Conservation (phyloP, 1,140 invertebrate genomes). For the Trinorchestia longiramus region DNA sequence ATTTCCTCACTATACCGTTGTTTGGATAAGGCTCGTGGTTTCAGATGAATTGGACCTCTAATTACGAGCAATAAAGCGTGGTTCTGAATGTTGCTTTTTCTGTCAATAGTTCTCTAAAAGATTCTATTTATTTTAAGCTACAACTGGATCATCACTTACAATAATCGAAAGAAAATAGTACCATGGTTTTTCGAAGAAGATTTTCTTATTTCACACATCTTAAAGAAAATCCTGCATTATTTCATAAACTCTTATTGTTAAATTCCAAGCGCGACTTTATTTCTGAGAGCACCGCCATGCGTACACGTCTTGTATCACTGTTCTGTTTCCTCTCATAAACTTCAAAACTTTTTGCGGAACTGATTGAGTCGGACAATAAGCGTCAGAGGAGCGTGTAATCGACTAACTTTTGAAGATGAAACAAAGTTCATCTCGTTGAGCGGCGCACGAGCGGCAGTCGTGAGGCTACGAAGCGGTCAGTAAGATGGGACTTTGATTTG, state of each 20-base stretch:
- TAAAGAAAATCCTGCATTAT: background rate
- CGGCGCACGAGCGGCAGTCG: background rate
- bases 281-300: background rate
- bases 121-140: background rate
- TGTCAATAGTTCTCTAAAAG: background rate
- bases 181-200: background rate
- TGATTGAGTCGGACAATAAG: slow-evolving; percentile 51
- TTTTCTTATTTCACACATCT: background rate
- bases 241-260: background rate
- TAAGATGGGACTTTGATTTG: background rate
- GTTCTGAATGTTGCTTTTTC: background rate
- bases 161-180: background rate
- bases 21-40: background rate
- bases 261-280: background rate
- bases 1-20: background rate
- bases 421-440: slow-evolving; percentile 51
- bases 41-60: background rate
- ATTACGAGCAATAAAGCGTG: background rate
- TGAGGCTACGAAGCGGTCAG: background rate
- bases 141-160: background rate
- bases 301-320: slow-evolving; percentile 31
- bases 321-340: slow-evolving; percentile 29
- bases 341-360: slow-evolving; percentile 48
- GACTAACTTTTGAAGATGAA: slow-evolving; percentile 49
- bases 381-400: slow-evolving; percentile 49